Percentiles rank a stretch among this genome's conserved stretches.
phyloP scores from a whole-genome alignment of 1,140 invertebrate genomes.

The Euschistus heros region DNA sequence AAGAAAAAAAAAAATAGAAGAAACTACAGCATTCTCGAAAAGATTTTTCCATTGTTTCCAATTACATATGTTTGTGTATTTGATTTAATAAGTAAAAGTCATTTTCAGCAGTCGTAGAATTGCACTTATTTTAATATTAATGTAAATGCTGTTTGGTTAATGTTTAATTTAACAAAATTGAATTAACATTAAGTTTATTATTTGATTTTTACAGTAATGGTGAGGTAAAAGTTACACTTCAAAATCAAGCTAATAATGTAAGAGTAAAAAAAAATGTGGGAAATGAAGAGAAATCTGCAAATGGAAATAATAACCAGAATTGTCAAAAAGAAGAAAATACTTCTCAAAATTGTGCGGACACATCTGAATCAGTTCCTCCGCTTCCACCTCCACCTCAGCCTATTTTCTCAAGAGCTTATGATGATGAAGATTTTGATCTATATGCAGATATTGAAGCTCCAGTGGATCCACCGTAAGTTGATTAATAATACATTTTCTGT shows the following conservation, averaged over 20 bases:
- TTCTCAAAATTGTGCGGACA: neutral
- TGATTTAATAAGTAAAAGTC: too few relatives aligned
- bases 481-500: too few relatives aligned
- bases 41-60: too few relatives aligned
- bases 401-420: constrained; percentile 18
- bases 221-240: constrained; percentile 9
- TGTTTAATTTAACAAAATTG: too few relatives aligned
- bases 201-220: constrained; percentile 11
- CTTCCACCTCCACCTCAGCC: constrained; percentile 14
- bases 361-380: neutral
- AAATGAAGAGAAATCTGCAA: neutral
- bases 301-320: neutral
- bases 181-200: neutral
- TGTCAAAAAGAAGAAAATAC: neutral
- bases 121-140: too few relatives aligned
- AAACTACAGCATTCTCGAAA: too few relatives aligned
- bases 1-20: too few relatives aligned
- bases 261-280: neutral
- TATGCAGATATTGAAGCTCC: constrained; percentile 45
- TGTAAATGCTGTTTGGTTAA: too few relatives aligned
- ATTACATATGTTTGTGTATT: too few relatives aligned
- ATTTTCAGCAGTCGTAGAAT: too few relatives aligned
- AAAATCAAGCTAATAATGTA: neutral
- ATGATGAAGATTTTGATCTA: constrained; percentile 38
- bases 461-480: neutral